phyloP scores from a whole-genome alignment of 2,797 vertebrate genomes.

The Petrocephalus sullivani region DNA sequence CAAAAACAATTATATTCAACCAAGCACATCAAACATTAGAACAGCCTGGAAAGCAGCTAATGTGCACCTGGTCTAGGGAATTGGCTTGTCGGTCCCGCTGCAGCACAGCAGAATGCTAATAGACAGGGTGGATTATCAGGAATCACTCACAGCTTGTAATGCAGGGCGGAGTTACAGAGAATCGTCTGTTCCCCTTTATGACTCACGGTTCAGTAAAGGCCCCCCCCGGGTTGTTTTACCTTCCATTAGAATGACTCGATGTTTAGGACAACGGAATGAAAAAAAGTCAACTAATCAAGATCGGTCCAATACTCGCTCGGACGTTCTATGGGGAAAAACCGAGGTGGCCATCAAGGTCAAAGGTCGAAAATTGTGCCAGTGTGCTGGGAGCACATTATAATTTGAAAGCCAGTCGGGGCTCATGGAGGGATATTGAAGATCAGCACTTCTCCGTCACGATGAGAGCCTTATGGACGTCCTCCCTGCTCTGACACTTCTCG shows the following conservation, averaged over 20 bases:
- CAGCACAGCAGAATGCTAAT: slow-evolving; percentile 13
- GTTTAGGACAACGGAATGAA: background rate
- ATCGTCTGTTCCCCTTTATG: background rate
- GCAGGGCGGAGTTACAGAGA: background rate
- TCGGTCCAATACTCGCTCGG: background rate
- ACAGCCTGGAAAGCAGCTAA: slow-evolving; percentile 3
- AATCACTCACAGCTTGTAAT: slow-evolving; percentile 8
- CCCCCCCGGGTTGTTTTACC: background rate
- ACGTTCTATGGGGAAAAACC: background rate
- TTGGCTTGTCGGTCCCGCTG: background rate
- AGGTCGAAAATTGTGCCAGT: background rate
- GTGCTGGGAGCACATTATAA: background rate
- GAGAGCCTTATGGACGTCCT: background rate
- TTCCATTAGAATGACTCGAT: background rate
- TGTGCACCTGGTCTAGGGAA: slow-evolving; percentile 20
- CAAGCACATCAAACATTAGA: slow-evolving; percentile 13
- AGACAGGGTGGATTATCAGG: slow-evolving; percentile 16
- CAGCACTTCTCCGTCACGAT: background rate
- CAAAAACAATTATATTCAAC: slow-evolving; percentile 13
- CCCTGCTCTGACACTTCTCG: background rate
- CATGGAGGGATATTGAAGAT: background rate
- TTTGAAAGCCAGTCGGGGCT: slow-evolving; percentile 3
- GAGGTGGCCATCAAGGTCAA: background rate
- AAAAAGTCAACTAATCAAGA: background rate
- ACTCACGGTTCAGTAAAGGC: background rate